Percentiles rank a stretch among this genome's conserved stretches.
Evolutionary conservation across 23 tunicate genomes (phyloP).

Genomic region (Ascidia mentula): DNA sequence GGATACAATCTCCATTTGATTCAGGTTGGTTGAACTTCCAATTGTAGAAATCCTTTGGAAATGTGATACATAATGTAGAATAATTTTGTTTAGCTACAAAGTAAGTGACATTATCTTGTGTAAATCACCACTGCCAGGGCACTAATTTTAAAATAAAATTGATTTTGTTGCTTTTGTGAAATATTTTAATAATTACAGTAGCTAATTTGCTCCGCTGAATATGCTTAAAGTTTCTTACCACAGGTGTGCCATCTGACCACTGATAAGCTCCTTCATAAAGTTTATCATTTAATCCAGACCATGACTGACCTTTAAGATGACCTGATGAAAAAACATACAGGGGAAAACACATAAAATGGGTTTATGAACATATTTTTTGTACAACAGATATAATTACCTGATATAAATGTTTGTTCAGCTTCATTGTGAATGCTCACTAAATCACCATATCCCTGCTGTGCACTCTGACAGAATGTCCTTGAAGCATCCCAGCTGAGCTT

Average conservation of each 20-base stretch:
- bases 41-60: slow-evolving; percentile 70
- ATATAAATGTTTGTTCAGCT: slow-evolving; percentile 55
- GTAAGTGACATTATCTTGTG: too few species aligned
- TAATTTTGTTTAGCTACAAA: too few species aligned
- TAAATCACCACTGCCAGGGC: too few species aligned
- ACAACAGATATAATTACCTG: slow-evolving; percentile 58
- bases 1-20: slow-evolving; percentile 57
- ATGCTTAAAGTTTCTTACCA: too few species aligned
- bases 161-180: too few species aligned
- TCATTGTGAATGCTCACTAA: slow-evolving; percentile 58
- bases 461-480: slow-evolving; percentile 31
- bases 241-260: slow-evolving; percentile 68
- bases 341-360: too few species aligned
- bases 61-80: too few species aligned
- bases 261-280: neutral
- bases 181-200: too few species aligned
- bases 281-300: slow-evolving; percentile 64
- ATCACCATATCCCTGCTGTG: slow-evolving; percentile 28
- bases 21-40: slow-evolving; percentile 74
- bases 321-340: slow-evolving; percentile 38
- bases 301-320: slow-evolving; percentile 52
- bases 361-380: too few species aligned
- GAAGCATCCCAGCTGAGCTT: slow-evolving; percentile 34
- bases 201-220: too few species aligned
- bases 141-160: too few species aligned